Base-by-base conservation (phyloP, 2,113 vertebrate species). In the Mesoclemmys tuberculata region DNA sequence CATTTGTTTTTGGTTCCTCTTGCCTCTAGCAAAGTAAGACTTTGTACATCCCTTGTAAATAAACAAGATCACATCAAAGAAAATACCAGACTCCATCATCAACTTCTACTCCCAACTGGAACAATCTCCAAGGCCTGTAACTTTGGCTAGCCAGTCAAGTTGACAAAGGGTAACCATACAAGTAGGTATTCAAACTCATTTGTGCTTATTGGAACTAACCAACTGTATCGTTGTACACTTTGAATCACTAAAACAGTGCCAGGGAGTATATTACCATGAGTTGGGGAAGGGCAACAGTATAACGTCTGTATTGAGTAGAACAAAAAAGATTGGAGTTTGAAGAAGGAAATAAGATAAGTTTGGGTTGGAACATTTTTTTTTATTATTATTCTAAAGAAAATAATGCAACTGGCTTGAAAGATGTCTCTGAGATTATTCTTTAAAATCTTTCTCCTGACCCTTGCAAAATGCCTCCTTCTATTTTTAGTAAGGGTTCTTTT, bases 391-490 rank as follows among this genome's bases (percentile, higher is more conserved):
- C 88, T 90, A 89, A n/a, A 89, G 91, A 94, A 94, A 95, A 83
- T 80, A 89, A 79, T 7, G 16, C 68, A 41, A 96, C 92, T 90
- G 94, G 77, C 79, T 91, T 84, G 82, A 71, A 91, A 92, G 92
- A 94, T 92, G 92, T 87, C 80, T 89, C 24, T 90, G 85, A 95
- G 95, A 89, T 95, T 94, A 84, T 93, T 95, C 92, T 96, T 94
- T 71, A 93, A 93, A 81, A 91, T 95, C 85, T 87, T 19, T 75
- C 31, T 81, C 24, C 54, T 93, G 88, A 97, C 82, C 49, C 56
- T 95, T 87, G 93, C 64, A 87, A 93, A 95, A 58, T 95, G 95
- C 82, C 82, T 89, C 80, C 31, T 5, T 94, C 93, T 93, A 82
- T 95, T 94, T 92, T 82, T 88, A 82, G 78, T 82, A 81, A 87